Evolutionary conservation across 1,140 invertebrate genomes (phyloP).

Genomic region (Drosophila prosaltans): DNA sequence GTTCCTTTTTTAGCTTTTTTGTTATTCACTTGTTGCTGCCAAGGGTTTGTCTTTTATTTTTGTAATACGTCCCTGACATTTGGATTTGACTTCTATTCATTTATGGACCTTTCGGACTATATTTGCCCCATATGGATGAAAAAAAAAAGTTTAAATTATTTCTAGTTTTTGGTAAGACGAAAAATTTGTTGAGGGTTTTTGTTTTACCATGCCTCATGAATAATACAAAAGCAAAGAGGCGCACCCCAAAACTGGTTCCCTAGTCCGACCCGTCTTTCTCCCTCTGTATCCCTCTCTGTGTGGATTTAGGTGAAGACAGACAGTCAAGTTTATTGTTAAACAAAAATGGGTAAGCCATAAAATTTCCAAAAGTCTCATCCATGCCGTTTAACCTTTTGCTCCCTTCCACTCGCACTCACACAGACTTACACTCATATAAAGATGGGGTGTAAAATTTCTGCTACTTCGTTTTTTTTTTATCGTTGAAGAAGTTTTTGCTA

Average conservation of each 20-base stretch:
- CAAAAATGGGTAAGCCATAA: constrained; percentile 78
- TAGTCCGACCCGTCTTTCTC: constrained; percentile 49
- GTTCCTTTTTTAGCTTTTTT: not conserved
- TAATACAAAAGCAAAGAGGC: constrained; percentile 42
- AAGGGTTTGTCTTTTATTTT: constrained; percentile 16
- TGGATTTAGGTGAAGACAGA: constrained; percentile 59
- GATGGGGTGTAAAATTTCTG: constrained; percentile 63
- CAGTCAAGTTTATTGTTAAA: constrained; percentile 71
- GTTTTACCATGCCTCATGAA: constrained; percentile 39
- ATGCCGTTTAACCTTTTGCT: constrained; percentile 59
- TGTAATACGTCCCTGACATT: too few relatives aligned
- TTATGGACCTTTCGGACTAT: not conserved
- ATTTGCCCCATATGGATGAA: not conserved
- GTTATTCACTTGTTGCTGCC: constrained; percentile 63
- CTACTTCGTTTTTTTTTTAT: constrained; percentile 50
- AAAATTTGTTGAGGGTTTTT: not conserved
- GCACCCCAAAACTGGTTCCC: constrained; percentile 43
- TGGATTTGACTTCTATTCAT: too few relatives aligned
- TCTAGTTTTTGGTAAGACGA: not conserved
- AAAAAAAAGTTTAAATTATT: not conserved
- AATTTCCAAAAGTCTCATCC: constrained; percentile 30
- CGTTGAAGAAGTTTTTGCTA: constrained; percentile 71
- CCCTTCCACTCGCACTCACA: not conserved
- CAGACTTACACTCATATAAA: constrained; percentile 10
- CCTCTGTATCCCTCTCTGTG: constrained; percentile 38